Evolutionary conservation across 1,140 invertebrate genomes (phyloP), one percentile per base, ranked within the genome.

Genomic region (Drosophila grimshawi): DNA sequence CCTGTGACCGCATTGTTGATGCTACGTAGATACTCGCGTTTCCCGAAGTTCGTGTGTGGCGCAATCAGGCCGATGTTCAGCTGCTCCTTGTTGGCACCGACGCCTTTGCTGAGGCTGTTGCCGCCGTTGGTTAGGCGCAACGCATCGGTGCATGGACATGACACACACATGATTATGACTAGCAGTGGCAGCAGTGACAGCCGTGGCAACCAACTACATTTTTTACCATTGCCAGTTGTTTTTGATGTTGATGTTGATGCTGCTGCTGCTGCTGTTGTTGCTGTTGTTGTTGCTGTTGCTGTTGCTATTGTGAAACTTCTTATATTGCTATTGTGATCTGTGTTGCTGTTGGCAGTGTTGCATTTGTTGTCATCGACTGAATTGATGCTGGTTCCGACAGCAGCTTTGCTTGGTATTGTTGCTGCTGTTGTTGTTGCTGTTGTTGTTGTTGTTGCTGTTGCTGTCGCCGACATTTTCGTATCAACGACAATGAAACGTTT

Each of bases 1-100:
- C 93, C 93, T 4, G 93, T 91, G 8, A 96, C 93, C 3, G 95
- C 95, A 37, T 94, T 94, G 67, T 95, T 94, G 49, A 96, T 95
- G 5, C 95, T 95, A 46, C 94, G 93, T 53, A 94, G 94, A 90
- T 96, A 96, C 70, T 95, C 95, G 0, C 96, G 94, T 45, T 92
- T 92, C 0, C 93, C 92, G 60, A 95, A 94, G 70, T 93, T 93
- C 32, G 94, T 94, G 74, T 94, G 93, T 0, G 94, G 94, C 19
- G 94, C 89, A 51, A 95, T 93, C 29, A 94, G 89, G 11, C 94
- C 94, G 33, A 95, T 93, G 67, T 93, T 93, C 0, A 94, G 80
- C 56, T 93, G 92, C 62, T 92, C 92, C 78, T 92, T 91, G 73
- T 91, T 85, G 70, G 76, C 88, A 19, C 77, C 67, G 3, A 79